phyloP scores from a whole-genome alignment of 2,797 vertebrate species.

The Neomorphus geoffroyi region DNA sequence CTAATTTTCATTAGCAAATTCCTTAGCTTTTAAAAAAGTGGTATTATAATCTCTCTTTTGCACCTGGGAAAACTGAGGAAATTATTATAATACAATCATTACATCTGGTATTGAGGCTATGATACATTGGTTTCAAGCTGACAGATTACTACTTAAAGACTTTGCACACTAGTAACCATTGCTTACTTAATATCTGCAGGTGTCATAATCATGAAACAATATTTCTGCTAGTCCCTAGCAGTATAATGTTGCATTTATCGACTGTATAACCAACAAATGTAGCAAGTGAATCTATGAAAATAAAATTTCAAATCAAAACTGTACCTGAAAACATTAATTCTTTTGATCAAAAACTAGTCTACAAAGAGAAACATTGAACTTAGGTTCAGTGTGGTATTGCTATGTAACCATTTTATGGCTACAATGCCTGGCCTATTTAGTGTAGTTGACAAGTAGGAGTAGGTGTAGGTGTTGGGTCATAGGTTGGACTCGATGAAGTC shows the following conservation, averaged over 20 bases:
- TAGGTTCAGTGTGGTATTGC: not conserved
- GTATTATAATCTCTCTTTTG: constrained; percentile 46
- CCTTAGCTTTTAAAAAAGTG: constrained; percentile 50
- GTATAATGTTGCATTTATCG: not conserved
- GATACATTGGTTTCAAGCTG: constrained; percentile 10
- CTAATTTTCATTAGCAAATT: constrained; percentile 62
- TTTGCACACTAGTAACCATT: not conserved
- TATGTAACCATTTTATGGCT: not conserved
- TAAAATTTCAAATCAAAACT: not conserved
- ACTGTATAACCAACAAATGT: not conserved
- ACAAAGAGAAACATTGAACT: not conserved
- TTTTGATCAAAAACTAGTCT: not conserved
- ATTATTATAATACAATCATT: constrained; percentile 52
- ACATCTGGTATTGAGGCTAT: not conserved
- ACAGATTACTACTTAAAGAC: not conserved
- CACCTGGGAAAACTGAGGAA: constrained; percentile 70
- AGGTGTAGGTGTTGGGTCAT: too few relatives aligned
- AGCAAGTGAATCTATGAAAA: not conserved
- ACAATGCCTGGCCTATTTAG: too few relatives aligned
- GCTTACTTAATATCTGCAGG: not conserved
- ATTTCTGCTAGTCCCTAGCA: not conserved
- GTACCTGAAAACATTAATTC: not conserved
- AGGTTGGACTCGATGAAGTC: too few relatives aligned
- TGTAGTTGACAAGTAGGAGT: too few relatives aligned
- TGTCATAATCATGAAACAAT: not conserved